Base-by-base conservation (phyloP, 2,888 invertebrate species). In the Metopia argyrocephala region DNA sequence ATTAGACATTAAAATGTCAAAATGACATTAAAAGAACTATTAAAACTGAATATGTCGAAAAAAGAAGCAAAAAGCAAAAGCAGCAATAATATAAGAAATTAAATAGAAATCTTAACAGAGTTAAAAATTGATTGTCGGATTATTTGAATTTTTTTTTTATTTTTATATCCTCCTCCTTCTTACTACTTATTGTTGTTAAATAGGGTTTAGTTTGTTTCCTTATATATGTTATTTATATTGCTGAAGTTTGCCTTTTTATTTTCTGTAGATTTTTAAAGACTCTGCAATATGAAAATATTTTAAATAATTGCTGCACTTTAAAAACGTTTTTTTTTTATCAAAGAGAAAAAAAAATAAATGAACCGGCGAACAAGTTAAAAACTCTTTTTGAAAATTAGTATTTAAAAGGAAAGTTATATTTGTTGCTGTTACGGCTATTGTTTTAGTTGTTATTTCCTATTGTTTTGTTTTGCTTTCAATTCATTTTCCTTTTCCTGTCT, bases 401-500 rank as follows among this genome's bases (percentile, higher is more conserved):
- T 73, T n/a, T 3, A 23, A 4, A n/a, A 54, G 18, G n/a, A 23
- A 21, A 45, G 5, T 38, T 25, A n/a, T 52, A 59, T 5, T 54
- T 62, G 54, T 54, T 76, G 31, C 52, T 28, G 28, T 54, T 12
- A 20, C 27, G 25, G 28, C 31, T 59, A 50, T 76, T 65, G 45
- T 20, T 75, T 28, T 68, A 52, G 61, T 76, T 21, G 76, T 68
- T 50, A 79, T 57, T 31, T 76, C 56, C 15, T 71, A 18, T 62
- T 66, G 66, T 48, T 68, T 73, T 57, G 57, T 54, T 59, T 81
- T 66, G 48, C 73, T 81, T 74, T 48, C 69, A 74, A 69, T 81
- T 76, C 27, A 76, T 64, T 81, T 81, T 81, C 76, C 76, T 76
- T 68, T 81, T 81, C 80, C 80, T 78, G 76, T 69, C 76, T 81